Evolutionary conservation across 2,888 invertebrate genomes (phyloP), one percentile per base, ranked within the genome.

Genomic region (Lycaena phlaeas): DNA sequence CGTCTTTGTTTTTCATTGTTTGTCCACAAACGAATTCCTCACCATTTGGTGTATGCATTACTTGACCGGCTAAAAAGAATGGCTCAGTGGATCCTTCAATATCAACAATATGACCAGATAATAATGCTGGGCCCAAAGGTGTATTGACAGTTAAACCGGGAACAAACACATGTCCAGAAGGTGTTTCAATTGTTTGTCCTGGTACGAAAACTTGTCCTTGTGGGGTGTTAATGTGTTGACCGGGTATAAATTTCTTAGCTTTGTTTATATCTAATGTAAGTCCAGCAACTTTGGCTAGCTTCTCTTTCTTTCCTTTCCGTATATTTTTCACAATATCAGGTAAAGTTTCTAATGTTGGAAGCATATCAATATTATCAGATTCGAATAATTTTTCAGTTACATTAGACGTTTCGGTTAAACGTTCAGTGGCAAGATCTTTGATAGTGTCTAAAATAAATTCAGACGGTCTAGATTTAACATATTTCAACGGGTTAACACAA

Each of bases 91-190:
- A 85, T 48, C 72, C 77, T 54, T 87, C 86, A 46, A 87, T 85
- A 14, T 84, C 85, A 38, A 92, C 78, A 48, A 91, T 87, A 54
- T 91, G 89, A 2, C 93, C 93, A n/a, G 92, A 90, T 48, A 93
- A 87, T 11, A 93, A 74, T 15, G 88, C 85, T 0, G 90, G 89
- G 15, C 91, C 90, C 31, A 86, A 81, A 14, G 90, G 89, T 1
- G 91, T 88, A 52, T 87, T 87, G 9, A 93, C 87, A 28, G 89
- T 91, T 44, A 92, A 85, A 1, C 93, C 93, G 12, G 93, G 92
- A 26, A 91, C 88, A 65, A 93, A 93, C 37, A 87, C 74, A 7
- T 86, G 79, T 0, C 92, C 92, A 44, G 82, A 78, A 34, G 90
- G 89, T 2, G 91, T 92, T 51, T 88, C 85, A 4, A 92, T 76